A percentile compares a stretch with the other conserved stretches of the same genome.
Evolutionary conservation across 2,797 vertebrate species (phyloP).

Genomic region (Salarias fasciatus): DNA sequence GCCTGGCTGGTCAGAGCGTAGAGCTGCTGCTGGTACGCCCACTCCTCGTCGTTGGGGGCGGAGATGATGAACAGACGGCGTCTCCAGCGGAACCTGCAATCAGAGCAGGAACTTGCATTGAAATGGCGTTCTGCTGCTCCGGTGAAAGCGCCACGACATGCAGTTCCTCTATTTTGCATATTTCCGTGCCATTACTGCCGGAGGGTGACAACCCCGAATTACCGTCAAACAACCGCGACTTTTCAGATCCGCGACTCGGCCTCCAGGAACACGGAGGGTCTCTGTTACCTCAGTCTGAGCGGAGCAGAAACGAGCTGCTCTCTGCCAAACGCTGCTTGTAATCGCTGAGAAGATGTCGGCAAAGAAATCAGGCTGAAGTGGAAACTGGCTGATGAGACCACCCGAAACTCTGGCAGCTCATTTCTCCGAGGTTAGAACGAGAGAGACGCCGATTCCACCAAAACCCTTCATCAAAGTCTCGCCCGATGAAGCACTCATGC

Average conservation of each 20-base stretch:
- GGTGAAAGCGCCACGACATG: constrained; percentile 44
- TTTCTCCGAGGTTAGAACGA: too few relatives aligned
- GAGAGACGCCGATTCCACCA: too few relatives aligned
- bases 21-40: constrained; percentile 98
- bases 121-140: constrained; percentile 48
- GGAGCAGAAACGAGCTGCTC: constrained; percentile 16
- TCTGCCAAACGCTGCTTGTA: constrained; percentile 19
- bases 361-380: constrained; percentile 3
- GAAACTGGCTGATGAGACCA: constrained; percentile 29
- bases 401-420: constrained; percentile 14
- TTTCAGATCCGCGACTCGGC: constrained; percentile 41
- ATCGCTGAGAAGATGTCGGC: constrained; percentile 1
- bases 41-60: constrained; percentile 94
- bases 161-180: constrained; percentile 23
- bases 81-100: constrained; percentile 95
- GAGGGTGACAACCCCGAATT: constrained; percentile 59
- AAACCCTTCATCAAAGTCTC: too few relatives aligned
- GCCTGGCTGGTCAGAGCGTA: constrained; percentile 94
- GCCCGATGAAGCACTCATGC: too few relatives aligned
- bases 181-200: constrained; percentile 47
- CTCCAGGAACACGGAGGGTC: constrained; percentile 21
- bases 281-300: constrained; percentile 33
- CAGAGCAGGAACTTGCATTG: constrained; percentile 34
- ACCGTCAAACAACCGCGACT: constrained; percentile 34
- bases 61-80: constrained; percentile 96